A percentile compares a stretch with the other conserved stretches of the same genome.
Conservation (phyloP, 2,888 invertebrate species). For the Dryobota labecula region DNA sequence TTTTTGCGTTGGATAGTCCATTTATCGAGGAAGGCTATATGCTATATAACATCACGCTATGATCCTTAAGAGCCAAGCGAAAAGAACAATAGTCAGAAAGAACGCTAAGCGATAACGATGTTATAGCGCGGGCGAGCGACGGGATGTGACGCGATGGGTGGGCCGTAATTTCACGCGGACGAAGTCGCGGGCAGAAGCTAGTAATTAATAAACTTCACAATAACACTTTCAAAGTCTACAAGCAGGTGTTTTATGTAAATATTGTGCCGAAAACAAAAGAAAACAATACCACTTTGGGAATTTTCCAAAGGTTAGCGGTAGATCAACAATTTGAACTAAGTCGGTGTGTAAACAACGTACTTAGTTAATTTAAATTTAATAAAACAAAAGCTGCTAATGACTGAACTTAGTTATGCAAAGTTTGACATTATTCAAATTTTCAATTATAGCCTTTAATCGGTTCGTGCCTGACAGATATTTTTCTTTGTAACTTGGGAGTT, state of each 20-base stretch:
- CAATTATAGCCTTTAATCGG: neutral
- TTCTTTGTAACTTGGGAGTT: no score
- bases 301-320: neutral
- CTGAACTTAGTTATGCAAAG: conserved; percentile 15
- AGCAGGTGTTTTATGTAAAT: conserved; percentile 2
- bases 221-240: neutral
- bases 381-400: conserved; percentile 41
- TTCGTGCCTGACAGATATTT: no score
- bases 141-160: no score
- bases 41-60: no score
- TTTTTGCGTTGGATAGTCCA: no score
- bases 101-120: no score
- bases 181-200: no score
- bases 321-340: conserved; percentile 18
- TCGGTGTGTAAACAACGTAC: conserved; percentile 25
- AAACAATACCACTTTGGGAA: conserved; percentile 6
- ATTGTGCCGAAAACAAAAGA: conserved; percentile 5
- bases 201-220: neutral
- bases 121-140: no score
- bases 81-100: no score
- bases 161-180: no score
- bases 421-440: conserved; percentile 26
- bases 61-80: no score
- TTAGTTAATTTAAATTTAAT: conserved; percentile 19
- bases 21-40: no score